These are phyloP conservation scores for Aradophagus sp. DNA, from an alignment of 1,140 invertebrate species.

Conservation along the genomic window DNA sequence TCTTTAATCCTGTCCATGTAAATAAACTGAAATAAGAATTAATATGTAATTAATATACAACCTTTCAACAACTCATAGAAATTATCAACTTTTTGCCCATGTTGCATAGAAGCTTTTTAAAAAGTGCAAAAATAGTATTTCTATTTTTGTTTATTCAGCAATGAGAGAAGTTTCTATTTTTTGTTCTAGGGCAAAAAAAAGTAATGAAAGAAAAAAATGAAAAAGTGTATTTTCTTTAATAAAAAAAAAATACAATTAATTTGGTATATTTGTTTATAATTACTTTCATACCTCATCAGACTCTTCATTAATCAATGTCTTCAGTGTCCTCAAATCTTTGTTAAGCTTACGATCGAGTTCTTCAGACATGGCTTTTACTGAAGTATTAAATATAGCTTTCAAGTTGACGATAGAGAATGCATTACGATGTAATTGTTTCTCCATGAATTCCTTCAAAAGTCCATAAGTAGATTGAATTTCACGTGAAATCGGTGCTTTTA, in stretches of 20 bases:
- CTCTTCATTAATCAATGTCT: conserved; percentile 21
- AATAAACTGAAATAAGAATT: conserved; percentile 40
- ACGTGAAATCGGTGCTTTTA: conserved; percentile 70
- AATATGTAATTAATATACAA: too few relatives aligned
- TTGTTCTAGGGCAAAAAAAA: too few relatives aligned
- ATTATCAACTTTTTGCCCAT: too few relatives aligned
- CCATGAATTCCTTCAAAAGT: conserved; percentile 77
- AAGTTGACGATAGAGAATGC: conserved; percentile 82
- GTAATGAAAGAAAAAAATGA: too few relatives aligned
- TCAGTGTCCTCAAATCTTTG: conserved; percentile 20
- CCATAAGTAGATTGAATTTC: conserved; percentile 76
- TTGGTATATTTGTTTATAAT: too few relatives aligned
- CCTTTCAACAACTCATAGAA: too few relatives aligned
- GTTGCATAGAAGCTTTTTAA: too few relatives aligned
- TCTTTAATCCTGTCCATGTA: conserved; percentile 36
- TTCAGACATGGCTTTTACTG: conserved; percentile 5
- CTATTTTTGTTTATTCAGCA: too few relatives aligned
- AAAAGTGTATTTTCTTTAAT: too few relatives aligned
- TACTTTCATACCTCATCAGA: conserved; percentile 34
- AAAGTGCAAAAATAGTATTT: too few relatives aligned
- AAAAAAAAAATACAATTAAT: too few relatives aligned
- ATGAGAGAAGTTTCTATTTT: conserved; percentile 4
- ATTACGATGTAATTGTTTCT: conserved; percentile 78
- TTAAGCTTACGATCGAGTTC: conserved; percentile 22
- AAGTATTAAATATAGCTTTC: conserved; percentile 34